Conservation (phyloP, 2,888 invertebrate species). For the Coleophora flavipennella region DNA sequence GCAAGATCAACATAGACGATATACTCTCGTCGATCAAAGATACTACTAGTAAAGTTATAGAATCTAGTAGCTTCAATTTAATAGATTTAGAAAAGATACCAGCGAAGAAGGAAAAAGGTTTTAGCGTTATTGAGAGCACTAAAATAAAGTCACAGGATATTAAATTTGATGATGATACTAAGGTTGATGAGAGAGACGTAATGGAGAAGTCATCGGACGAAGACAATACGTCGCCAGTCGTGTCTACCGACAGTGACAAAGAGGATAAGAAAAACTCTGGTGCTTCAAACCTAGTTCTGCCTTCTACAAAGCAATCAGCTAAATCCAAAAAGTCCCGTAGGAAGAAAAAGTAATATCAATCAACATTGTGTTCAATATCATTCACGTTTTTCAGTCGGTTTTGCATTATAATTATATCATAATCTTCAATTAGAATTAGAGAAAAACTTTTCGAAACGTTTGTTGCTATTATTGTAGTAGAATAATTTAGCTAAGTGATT, state of each 20-base stretch:
- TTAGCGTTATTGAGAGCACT: slow-evolving; percentile 53
- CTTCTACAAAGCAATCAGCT: slow-evolving; percentile 52
- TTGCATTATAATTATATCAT: slow-evolving; percentile 22
- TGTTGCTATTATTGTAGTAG: slow-evolving; percentile 42
- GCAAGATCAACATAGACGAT: slow-evolving; percentile 61
- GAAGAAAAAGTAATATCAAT: slow-evolving; percentile 72
- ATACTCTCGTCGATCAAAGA: slow-evolving; percentile 59
- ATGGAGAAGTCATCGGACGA: slow-evolving; percentile 74
- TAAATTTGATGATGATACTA: slow-evolving; percentile 47
- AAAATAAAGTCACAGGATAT: slow-evolving; percentile 56
- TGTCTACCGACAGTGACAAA: slow-evolving; percentile 72
- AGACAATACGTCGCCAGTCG: slow-evolving; percentile 61
- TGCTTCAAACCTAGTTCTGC: slow-evolving; percentile 43
- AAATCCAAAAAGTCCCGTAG: slow-evolving; percentile 73
- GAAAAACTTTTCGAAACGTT: slow-evolving; percentile 25
- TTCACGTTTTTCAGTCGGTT: slow-evolving; percentile 29
- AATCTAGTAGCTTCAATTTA: slow-evolving; percentile 53
- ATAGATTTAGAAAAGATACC: slow-evolving; percentile 59
- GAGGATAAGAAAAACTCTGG: slow-evolving; percentile 54
- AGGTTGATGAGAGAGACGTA: slow-evolving; percentile 37
- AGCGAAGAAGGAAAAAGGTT: slow-evolving; percentile 48
- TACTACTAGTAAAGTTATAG: slow-evolving; percentile 40
- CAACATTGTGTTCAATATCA: slow-evolving; percentile 41
- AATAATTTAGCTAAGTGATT: slow-evolving; percentile 45
- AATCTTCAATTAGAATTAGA: slow-evolving; percentile 7